These are phyloP conservation scores for Sicus ferrugineus DNA, from an alignment of 2,888 invertebrate species.

Conservation along the genomic window DNA sequence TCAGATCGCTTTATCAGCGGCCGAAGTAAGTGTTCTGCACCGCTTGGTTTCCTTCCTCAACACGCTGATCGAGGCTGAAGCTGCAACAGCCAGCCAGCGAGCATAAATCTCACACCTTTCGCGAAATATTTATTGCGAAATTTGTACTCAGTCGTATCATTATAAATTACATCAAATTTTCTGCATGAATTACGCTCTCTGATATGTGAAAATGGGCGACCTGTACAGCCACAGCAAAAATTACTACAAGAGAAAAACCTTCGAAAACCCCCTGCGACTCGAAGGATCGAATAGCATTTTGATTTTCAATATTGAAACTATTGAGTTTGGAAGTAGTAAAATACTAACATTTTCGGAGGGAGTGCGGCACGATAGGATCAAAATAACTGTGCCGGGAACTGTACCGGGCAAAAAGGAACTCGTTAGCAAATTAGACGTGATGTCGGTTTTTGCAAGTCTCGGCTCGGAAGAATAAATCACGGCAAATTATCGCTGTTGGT, in stretches of 20 bases:
- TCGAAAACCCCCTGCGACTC: no score
- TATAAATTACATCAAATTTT: not conserved
- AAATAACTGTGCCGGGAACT: not conserved
- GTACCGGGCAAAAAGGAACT: not conserved
- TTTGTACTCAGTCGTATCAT: not conserved
- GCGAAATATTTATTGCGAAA: not conserved
- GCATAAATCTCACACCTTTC: slow-evolving; percentile 8
- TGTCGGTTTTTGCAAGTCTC: slow-evolving; percentile 14
- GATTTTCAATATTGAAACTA: no score
- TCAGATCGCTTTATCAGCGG: slow-evolving; percentile 16
- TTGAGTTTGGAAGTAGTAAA: no score
- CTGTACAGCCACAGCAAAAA: no score
- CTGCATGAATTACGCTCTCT: not conserved
- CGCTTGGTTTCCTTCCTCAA: not conserved
- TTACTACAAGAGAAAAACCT: no score
- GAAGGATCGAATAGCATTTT: no score
- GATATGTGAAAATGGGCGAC: no score
- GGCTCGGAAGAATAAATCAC: slow-evolving; percentile 21
- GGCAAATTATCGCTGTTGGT: slow-evolving; percentile 29
- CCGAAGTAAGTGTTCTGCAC: not conserved
- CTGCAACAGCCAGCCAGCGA: not conserved
- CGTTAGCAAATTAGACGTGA: slow-evolving; percentile 25
- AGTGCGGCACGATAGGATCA: not conserved
- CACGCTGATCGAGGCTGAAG: not conserved
- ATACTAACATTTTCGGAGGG: not conserved